Base-by-base conservation (phyloP, 2,888 invertebrate species). In the Mythimna loreyi region DNA sequence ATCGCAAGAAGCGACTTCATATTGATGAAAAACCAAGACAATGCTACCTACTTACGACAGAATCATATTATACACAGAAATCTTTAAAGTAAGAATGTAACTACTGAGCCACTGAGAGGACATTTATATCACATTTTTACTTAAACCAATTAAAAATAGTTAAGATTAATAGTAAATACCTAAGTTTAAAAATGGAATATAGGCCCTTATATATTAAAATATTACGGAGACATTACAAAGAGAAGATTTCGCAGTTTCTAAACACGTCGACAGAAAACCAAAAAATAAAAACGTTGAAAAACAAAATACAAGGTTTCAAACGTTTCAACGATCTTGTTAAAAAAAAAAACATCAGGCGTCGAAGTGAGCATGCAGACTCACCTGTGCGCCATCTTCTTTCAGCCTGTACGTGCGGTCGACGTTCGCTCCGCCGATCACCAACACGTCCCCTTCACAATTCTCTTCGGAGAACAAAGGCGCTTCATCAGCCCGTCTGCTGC, bases 351-450 rank as follows among this genome's bases (percentile, higher is more conserved):
- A 2, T 9, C 4, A 33, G 11, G 6, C 19, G 30, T 59, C 25
- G 4, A 72, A 36, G 63, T 61, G 36, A 67, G 56, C 77, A 81
- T 60, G 70, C 67, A 66, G 61, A 84, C 97, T 97, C 92, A 98
- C 98, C 97, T 97, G 96, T 72, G 98, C 94, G 73, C 95, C 91
- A 43, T 96, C 93, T 60, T 97, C 97, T 21, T 96, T 92, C 52
- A 98, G 91, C 63, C 96, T 96, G 65, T 97, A 96, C 0, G 97
- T 97, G 65, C 97, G 96, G 89, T 98, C 98, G 68, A 98, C 92
- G 77, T 97, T 97, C 8, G 98, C 97, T 5, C 98, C 98, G 1
- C 98, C 98, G 73, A 98, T 97, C 25, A 98, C 97, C 21, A 98
- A 95, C 92, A 97, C 92, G 55, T 94, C 93, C 0, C 89, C 91